Conservation (phyloP, 2,113 vertebrate genomes). For the Mionectes macconnelli region DNA sequence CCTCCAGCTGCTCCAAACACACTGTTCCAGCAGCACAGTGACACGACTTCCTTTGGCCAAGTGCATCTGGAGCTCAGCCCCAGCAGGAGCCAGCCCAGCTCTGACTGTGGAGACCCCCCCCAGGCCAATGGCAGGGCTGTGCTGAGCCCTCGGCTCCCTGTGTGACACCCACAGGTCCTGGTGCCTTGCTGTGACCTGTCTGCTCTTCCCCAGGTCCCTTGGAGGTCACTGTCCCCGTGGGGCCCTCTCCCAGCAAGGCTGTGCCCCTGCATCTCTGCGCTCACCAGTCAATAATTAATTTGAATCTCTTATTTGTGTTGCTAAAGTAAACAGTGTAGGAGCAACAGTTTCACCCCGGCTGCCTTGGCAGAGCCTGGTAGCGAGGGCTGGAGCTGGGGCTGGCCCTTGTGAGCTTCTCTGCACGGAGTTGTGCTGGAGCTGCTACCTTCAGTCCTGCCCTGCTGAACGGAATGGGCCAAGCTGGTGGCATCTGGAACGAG, state of each 20-base stretch:
- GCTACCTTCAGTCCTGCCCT: background rate
- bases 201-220: background rate
- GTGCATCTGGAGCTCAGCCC: background rate
- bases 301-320: background rate
- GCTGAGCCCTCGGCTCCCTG: background rate
- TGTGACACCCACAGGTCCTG: background rate
- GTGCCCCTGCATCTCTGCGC: background rate
- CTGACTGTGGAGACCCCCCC: no score
- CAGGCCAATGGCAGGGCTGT: background rate
- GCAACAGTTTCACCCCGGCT: background rate
- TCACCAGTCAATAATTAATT: constrained; percentile 16
- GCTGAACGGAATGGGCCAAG: background rate
- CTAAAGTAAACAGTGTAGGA: constrained; percentile 8
- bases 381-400: background rate
- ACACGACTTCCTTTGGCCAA: background rate
- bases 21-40: rapidly evolving
- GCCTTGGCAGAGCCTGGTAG: background rate
- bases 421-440: rapidly evolving
- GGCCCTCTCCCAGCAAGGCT: background rate
- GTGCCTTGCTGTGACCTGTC: background rate
- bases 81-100: background rate
- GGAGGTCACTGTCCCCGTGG: background rate
- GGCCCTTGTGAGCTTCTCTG: background rate
- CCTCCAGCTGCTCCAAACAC: background rate
- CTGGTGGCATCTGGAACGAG: background rate